Conservation (phyloP, 1,140 invertebrate genomes). For the Lepidurus apus region DNA sequence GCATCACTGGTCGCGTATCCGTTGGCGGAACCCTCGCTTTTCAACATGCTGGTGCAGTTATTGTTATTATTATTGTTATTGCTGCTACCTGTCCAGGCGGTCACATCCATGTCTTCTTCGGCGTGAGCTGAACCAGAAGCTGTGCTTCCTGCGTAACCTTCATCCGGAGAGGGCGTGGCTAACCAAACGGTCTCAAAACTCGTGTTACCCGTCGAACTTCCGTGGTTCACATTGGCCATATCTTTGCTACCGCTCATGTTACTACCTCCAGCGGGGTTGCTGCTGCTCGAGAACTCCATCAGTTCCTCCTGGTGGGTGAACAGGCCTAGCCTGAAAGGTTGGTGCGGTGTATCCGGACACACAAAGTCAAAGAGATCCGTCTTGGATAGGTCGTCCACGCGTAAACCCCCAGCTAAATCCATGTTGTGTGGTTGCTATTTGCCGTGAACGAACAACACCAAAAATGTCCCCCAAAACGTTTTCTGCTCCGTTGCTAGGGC, state of each 20-base stretch:
- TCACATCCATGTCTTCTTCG: constrained; percentile 5
- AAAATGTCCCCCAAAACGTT: no score
- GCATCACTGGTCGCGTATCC: constrained; percentile 5
- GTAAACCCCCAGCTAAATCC: constrained; percentile 32
- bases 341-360: constrained; percentile 31
- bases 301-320: constrained; percentile 25
- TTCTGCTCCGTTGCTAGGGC: no score
- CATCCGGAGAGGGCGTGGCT: constrained; percentile 32
- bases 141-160: constrained; percentile 29
- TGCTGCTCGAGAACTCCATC: neutral
- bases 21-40: neutral
- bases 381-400: constrained; percentile 31
- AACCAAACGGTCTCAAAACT: constrained; percentile 30
- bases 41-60: neutral
- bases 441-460: no score
- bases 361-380: constrained; percentile 33
- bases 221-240: neutral
- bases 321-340: constrained; percentile 27
- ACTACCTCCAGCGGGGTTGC: neutral
- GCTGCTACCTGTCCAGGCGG: neutral
- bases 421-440: neutral
- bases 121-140: constrained; percentile 23
- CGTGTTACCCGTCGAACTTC: neutral
- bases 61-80: neutral
- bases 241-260: neutral